Conservation (phyloP, 2,797 vertebrate species). For the Characodon lateralis region DNA sequence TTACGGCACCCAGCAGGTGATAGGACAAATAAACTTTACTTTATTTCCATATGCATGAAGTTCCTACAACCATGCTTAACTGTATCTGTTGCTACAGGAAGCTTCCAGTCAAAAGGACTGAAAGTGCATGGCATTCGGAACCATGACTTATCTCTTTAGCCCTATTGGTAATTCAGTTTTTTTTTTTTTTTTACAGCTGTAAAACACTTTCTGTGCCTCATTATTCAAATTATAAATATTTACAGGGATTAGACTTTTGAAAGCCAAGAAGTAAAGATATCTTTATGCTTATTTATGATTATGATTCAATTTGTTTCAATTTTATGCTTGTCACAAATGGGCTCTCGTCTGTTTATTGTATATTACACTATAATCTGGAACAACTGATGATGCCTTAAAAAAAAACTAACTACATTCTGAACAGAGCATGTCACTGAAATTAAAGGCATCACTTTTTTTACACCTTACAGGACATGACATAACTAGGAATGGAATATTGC, state of each 20-base stretch:
- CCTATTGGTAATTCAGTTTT: slow-evolving; percentile 6
- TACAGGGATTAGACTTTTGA: slow-evolving; percentile 31
- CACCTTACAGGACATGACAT: slow-evolving; percentile 16
- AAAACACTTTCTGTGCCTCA: slow-evolving; percentile 9
- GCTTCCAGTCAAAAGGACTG: slow-evolving; percentile 39
- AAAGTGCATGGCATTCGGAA: slow-evolving; percentile 41
- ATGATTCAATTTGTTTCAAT: not conserved
- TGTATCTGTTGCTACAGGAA: slow-evolving; percentile 48
- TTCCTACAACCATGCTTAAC: slow-evolving; percentile 65
- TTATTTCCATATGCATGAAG: slow-evolving; percentile 47
- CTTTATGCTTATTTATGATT: slow-evolving; percentile 2
- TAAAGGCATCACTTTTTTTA: not conserved
- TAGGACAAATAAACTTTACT: slow-evolving; percentile 16
- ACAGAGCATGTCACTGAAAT: slow-evolving; percentile 27
- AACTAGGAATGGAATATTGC: slow-evolving; percentile 31
- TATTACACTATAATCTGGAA: slow-evolving; percentile 22
- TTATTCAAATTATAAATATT: slow-evolving; percentile 42
- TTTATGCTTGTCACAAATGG: not conserved
- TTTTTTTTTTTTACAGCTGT: not conserved
- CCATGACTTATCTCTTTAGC: slow-evolving; percentile 22
- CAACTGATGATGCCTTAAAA: slow-evolving; percentile 8
- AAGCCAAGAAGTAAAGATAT: slow-evolving; percentile 1
- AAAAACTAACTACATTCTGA: slow-evolving; percentile 4
- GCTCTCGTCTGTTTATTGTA: not conserved
- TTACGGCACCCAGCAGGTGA: slow-evolving; percentile 43